Evolutionary conservation across 1,140 invertebrate species (phyloP), one percentile per base, ranked within the genome.

Genomic region (Drosophila repletoides): DNA sequence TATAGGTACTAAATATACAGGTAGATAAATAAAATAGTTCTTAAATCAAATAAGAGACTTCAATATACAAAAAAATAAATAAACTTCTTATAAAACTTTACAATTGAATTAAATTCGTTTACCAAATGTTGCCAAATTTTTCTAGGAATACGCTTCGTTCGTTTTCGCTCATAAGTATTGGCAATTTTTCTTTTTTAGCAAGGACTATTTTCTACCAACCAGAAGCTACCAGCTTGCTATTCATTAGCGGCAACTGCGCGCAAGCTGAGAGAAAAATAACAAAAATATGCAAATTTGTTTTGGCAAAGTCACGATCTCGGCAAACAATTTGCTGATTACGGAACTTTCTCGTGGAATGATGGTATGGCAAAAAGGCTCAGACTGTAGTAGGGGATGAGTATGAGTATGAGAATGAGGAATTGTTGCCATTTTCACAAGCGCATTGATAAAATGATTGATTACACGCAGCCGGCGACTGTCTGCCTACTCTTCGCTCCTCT

Each of bases 371-470:
- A n/a, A n/a, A n/a, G n/a, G n/a, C n/a, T n/a, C n/a, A n/a, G n/a
- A n/a, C n/a, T n/a, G n/a, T n/a, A n/a, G n/a, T 33, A 49, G 34
- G 26, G 45, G 19, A 51, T 22, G 34, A 22, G 36, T 15, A 17
- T 7, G 10, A 45, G 19, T 7, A 38, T 41, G 45, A 79, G 60
- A 60, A 71, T 65, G 74, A 70, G 70, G 74, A 79, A 74, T 83
- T 68, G 80, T 61, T 86, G 80, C 84, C 71, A 86, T 79, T 84
- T 83, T 84, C 58, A 72, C 79, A 74, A 77, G 64, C 79, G 79
- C 79, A 84, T 84, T 86, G 80, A 86, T 86, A 87, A 86, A 86
- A 86, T 86, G 80, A 86, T 86, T 86, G 80, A 86, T 86, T 86
- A 69, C 80, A 59, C 63, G 53, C 80, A 86, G 80, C 80, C 75